Percentiles rank a stretch among this genome's conserved stretches.
Evolutionary conservation across 2,888 invertebrate species (phyloP).

Genomic region (Cenopis cana): DNA sequence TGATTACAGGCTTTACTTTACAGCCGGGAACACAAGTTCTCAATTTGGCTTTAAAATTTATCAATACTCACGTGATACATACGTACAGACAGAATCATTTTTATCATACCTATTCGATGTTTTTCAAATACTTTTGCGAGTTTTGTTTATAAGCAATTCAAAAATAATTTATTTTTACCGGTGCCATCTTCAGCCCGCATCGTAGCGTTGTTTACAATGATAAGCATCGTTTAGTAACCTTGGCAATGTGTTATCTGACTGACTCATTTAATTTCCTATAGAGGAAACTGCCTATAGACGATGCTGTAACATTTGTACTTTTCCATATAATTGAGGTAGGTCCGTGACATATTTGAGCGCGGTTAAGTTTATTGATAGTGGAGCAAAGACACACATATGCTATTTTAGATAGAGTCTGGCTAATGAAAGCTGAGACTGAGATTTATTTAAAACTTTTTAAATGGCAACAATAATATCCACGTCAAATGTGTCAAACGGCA

Average conservation of each 20-base stretch:
- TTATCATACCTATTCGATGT: too few species aligned
- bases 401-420: neutral
- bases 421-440: too few species aligned
- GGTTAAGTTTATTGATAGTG: neutral
- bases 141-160: too few species aligned
- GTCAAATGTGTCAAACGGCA: too few species aligned
- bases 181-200: neutral
- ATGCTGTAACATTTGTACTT: slow-evolving; percentile 42
- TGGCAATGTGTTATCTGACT: slow-evolving; percentile 51
- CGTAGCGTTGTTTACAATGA: slow-evolving; percentile 37
- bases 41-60: too few species aligned
- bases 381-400: neutral
- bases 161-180: too few species aligned
- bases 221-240: slow-evolving; percentile 51
- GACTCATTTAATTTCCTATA: slow-evolving; percentile 56
- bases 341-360: neutral
- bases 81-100: too few species aligned
- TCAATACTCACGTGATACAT: too few species aligned
- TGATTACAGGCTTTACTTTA: neutral
- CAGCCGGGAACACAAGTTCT: too few species aligned
- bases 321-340: slow-evolving; percentile 24
- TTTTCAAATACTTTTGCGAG: too few species aligned
- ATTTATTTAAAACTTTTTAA: too few species aligned
- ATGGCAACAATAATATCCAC: too few species aligned
- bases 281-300: slow-evolving; percentile 44